Percentiles rank a stretch among this genome's conserved stretches.
These are phyloP conservation scores for Eciton burchellii DNA, from an alignment of 1,140 invertebrate species.

Conservation along the genomic window DNA sequence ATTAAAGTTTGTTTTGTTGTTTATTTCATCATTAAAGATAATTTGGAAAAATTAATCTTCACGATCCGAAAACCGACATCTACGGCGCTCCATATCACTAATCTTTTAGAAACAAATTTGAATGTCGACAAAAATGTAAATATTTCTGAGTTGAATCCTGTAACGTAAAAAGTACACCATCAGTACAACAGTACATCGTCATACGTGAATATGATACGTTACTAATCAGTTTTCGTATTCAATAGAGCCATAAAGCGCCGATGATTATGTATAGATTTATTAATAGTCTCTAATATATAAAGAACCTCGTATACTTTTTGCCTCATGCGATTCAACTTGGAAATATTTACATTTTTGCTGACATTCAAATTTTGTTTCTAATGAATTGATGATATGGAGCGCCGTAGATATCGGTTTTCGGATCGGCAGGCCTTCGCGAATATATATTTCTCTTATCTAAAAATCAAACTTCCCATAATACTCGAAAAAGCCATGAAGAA, in stretches of 20 bases:
- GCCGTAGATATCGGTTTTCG: conserved; percentile 90
- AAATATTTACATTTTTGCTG: conserved; percentile 92
- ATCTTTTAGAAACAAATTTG: conserved; percentile 91
- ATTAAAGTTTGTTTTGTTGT: too few species aligned
- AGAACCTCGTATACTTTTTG: conserved; percentile 80
- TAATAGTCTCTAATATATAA: neutral
- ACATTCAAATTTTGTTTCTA: conserved; percentile 93
- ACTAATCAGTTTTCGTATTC: neutral
- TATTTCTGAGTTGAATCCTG: conserved; percentile 88
- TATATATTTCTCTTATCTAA: conserved; percentile 89
- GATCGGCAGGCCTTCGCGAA: conserved; percentile 88
- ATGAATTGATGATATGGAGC: conserved; percentile 93
- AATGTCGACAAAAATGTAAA: conserved; percentile 95
- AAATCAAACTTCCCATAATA: conserved; percentile 93
- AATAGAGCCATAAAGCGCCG: conserved; percentile 29
- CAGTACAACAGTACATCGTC: too few species aligned
- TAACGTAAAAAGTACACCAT: conserved; percentile 86
- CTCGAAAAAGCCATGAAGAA: conserved; percentile 92
- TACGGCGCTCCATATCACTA: conserved; percentile 77
- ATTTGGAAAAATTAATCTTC: conserved; percentile 91
- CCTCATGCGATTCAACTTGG: conserved; percentile 89
- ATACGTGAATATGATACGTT: too few species aligned
- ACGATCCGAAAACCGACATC: conserved; percentile 89
- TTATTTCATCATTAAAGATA: too few species aligned
- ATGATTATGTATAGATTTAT: neutral